Conservation (phyloP, 2,113 vertebrate genomes). For the human (Homo sapiens) region DNA sequence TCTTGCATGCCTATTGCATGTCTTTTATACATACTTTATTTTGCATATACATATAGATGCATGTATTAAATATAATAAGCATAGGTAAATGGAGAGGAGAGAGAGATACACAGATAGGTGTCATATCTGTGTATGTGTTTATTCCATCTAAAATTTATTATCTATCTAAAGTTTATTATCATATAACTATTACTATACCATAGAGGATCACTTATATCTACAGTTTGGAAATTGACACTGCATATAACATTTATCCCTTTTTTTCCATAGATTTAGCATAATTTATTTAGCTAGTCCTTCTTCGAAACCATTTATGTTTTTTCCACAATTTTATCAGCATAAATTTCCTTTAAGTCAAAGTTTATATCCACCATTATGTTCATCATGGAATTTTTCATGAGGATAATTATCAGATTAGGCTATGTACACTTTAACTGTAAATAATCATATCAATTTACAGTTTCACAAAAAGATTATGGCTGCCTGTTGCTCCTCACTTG, state of each 20-base stretch:
- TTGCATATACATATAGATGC: not conserved
- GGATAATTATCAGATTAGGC: not conserved
- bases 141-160: not conserved
- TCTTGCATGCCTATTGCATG: not conserved
- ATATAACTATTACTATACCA: not conserved
- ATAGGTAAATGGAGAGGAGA: not conserved
- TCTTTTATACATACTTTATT: not conserved
- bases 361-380: not conserved
- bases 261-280: not conserved
- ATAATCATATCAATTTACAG: not conserved
- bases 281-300: not conserved
- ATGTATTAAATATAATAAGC: not conserved
- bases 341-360: not conserved
- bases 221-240: not conserved
- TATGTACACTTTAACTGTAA: not conserved
- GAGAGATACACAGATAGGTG: not conserved
- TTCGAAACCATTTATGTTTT: not conserved
- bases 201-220: not conserved
- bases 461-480: not conserved
- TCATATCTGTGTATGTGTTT: not conserved
- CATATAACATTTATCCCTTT: not conserved
- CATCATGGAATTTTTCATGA: not conserved
- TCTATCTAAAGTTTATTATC: not conserved
- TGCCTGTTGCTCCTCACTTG: not conserved
- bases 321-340: not conserved